Base-by-base conservation (phyloP, 2,888 invertebrate species). In the Drosophila paranaensis region DNA sequence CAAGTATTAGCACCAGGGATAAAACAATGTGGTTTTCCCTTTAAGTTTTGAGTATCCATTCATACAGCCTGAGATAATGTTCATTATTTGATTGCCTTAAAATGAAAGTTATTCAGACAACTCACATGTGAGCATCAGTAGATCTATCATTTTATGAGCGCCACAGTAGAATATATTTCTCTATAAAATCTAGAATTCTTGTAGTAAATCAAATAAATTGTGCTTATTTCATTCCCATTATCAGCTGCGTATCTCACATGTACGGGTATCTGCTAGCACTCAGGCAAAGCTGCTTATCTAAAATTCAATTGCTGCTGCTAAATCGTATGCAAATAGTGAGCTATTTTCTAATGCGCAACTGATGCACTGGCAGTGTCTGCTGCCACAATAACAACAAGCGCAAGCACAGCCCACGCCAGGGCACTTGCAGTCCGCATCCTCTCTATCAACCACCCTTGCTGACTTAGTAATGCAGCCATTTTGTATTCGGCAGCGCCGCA, bases 401-500 rank as follows among this genome's bases (percentile, higher is more conserved):
- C n/a, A n/a, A n/a, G 25, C 48, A 25, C 5, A 11, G 25, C 10
- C 20, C 37, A 16, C 6, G 43, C 13, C 25, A 1, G 42, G 10
- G 20, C 20, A 5, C 20, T 45, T 25, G 6, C 14, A 25, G 25
- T 37, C 30, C 3, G 11, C 64, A 6, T 16, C 20, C 11, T 6
- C 20, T 2, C 0, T 9, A 5, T 14, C n/a, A 3, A 9, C 9
- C 35, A 6, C 20, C 51, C 37, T 4, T 14, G 9, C 20, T 37
- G 37, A 35, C 53, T 68, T 65, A 64, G 77, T 66, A 82, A 71
- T 80, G 78, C 82, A 69, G 80, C 80, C 77, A 80, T 81, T 82
- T 79, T 82, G 76, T 76, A 58, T 78, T 73, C 56, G 43, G 40
- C 77, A 67, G 65, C 75, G 81, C 75, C 77, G 71, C 77, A 78